A percentile compares a stretch with the other conserved stretches of the same genome.
Evolutionary conservation across 2,797 vertebrate species (phyloP).

Genomic region (Centroberyx gerrardi): DNA sequence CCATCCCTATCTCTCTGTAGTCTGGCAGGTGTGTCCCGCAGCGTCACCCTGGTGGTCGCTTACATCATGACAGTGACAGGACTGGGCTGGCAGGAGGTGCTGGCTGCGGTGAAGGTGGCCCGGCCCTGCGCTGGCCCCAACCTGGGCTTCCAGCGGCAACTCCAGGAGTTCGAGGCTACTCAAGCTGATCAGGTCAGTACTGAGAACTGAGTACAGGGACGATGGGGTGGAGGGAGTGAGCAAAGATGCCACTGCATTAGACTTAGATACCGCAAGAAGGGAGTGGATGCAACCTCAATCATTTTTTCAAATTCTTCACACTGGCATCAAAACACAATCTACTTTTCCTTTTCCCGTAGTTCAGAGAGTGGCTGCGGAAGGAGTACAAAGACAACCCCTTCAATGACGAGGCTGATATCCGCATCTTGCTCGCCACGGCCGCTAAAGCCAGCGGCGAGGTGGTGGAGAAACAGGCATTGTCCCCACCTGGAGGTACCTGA

Average conservation of each 20-base stretch:
- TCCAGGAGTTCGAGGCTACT: slow-evolving; percentile 92
- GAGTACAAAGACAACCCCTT: slow-evolving; percentile 92
- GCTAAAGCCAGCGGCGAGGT: slow-evolving; percentile 45
- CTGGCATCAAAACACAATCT: slow-evolving; percentile 3
- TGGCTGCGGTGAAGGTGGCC: slow-evolving; percentile 88
- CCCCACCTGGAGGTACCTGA: slow-evolving; percentile 47
- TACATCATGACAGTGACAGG: slow-evolving; percentile 96
- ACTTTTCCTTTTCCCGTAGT: slow-evolving; percentile 77
- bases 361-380: slow-evolving; percentile 91
- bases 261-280: neutral
- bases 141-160: slow-evolving; percentile 94
- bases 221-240: neutral
- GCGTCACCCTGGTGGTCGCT: slow-evolving; percentile 94
- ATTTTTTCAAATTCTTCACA: neutral
- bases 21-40: slow-evolving; percentile 96
- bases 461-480: slow-evolving; percentile 26
- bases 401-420: slow-evolving; percentile 90
- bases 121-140: slow-evolving; percentile 96
- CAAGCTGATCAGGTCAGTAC: slow-evolving; percentile 88
- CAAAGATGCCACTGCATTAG: neutral
- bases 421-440: slow-evolving; percentile 85
- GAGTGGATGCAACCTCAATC: neutral
- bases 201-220: neutral
- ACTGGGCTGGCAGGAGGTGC: slow-evolving; percentile 94
- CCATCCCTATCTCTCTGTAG: slow-evolving; percentile 70